Percentiles rank a stretch among this genome's conserved stretches.
Evolutionary conservation across 2,113 vertebrate genomes (phyloP).

Genomic region (Boulengeromyrus knoepffleri): DNA sequence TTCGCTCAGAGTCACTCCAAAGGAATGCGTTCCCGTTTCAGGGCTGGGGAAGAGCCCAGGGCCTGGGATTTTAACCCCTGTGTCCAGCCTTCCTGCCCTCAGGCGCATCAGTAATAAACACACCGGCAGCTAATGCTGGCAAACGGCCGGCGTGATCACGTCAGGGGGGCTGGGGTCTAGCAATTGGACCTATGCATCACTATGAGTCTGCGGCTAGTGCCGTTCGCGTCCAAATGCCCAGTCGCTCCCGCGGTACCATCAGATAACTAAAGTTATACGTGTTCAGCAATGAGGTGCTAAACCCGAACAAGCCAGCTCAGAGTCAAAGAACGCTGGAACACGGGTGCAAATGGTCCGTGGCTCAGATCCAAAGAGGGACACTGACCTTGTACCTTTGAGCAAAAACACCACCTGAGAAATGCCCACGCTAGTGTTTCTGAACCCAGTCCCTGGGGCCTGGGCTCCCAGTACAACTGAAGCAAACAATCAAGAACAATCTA

Average conservation of each 20-base stretch:
- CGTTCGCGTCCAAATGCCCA: background rate
- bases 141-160: background rate
- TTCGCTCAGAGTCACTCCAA: constrained; percentile 37
- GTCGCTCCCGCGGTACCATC: background rate
- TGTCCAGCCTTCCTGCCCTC: background rate
- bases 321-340: background rate
- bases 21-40: constrained; percentile 35
- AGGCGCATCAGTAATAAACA: background rate
- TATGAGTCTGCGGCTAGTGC: background rate
- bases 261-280: background rate
- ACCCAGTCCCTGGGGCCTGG: background rate
- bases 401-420: background rate
- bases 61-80: background rate
- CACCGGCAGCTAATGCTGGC: background rate
- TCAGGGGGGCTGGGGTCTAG: background rate
- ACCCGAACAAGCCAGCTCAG: background rate
- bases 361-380: background rate
- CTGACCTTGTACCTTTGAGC: background rate
- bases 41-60: constrained; percentile 26
- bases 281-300: background rate
- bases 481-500: background rate
- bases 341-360: background rate
- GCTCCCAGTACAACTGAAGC: background rate
- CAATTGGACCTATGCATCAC: background rate
- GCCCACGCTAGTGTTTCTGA: background rate